Percentiles rank a stretch among this genome's conserved stretches.
Evolutionary conservation across 2,888 invertebrate species (phyloP).

Genomic region (Allophyes oxyacanthae): DNA sequence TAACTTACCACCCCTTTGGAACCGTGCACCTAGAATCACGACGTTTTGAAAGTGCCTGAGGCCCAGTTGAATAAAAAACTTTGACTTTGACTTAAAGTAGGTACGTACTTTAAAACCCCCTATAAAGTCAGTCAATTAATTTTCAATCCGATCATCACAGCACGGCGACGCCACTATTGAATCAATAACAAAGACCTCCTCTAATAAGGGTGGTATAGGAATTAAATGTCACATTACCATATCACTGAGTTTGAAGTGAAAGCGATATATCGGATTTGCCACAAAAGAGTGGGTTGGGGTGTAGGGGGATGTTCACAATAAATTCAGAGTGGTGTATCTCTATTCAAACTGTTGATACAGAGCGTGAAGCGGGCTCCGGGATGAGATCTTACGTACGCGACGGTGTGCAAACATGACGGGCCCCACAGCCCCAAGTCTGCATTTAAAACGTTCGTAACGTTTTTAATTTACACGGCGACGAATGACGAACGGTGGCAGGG

Average conservation of each 20-base stretch:
- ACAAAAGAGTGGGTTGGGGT: slow-evolving; percentile 72
- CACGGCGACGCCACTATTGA: slow-evolving; percentile 43
- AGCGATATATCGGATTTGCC: slow-evolving; percentile 86
- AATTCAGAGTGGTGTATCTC: slow-evolving; percentile 85
- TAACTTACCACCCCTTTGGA: no score
- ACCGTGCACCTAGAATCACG: no score
- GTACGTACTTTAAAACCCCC: not conserved
- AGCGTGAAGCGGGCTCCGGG: slow-evolving; percentile 78
- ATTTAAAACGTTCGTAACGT: slow-evolving; percentile 41
- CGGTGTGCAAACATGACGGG: slow-evolving; percentile 79
- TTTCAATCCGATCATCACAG: slow-evolving; percentile 35
- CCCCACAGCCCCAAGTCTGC: slow-evolving; percentile 46
- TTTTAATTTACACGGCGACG: slow-evolving; percentile 40
- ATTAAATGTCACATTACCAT: slow-evolving; percentile 88
- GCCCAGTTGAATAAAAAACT: no score
- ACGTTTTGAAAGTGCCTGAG: no score
- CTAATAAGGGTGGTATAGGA: slow-evolving; percentile 77
- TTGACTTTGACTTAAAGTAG: no score
- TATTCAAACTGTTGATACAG: slow-evolving; percentile 88
- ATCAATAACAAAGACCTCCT: slow-evolving; percentile 54
- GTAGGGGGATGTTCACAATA: slow-evolving; percentile 77
- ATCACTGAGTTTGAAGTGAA: slow-evolving; percentile 83
- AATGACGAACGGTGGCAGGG: not conserved
- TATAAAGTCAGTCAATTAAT: slow-evolving; percentile 17
- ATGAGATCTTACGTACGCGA: slow-evolving; percentile 81